phyloP scores from a whole-genome alignment of 2,113 vertebrate genomes.

The Emydocephalus ijimae region DNA sequence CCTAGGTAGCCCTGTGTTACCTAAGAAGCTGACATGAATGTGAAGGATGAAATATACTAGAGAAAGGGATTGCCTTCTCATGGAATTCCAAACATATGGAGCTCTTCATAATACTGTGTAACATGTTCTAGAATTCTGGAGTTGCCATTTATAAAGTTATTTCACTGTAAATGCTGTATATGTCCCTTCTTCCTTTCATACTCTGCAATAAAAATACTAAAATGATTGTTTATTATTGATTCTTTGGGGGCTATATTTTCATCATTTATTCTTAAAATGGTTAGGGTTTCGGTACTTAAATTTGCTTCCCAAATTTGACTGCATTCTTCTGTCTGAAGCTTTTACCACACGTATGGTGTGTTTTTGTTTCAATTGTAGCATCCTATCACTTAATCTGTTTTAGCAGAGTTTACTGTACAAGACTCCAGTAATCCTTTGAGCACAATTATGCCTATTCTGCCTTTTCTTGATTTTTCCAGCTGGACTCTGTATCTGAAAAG shows the following conservation, averaged over 20 bases:
- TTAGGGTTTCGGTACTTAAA: not conserved
- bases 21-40: not conserved
- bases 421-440: no score
- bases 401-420: no score
- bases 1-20: not conserved
- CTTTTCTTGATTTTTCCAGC: no score
- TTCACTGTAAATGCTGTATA: not conserved
- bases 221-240: not conserved
- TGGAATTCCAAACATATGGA: not conserved
- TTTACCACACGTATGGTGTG: not conserved
- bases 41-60: not conserved
- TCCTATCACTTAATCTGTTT: not conserved
- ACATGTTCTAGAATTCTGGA: conserved; percentile 25
- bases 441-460: no score
- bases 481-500: no score
- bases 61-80: not conserved
- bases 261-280: not conserved
- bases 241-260: not conserved
- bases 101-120: conserved; percentile 13
- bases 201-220: conserved; percentile 44
- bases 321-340: not conserved
- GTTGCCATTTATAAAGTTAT: not conserved
- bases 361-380: not conserved
- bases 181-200: not conserved
- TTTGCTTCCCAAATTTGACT: not conserved